Evolutionary conservation across 2,113 vertebrate genomes (phyloP).

Genomic region (Sialia sialis): DNA sequence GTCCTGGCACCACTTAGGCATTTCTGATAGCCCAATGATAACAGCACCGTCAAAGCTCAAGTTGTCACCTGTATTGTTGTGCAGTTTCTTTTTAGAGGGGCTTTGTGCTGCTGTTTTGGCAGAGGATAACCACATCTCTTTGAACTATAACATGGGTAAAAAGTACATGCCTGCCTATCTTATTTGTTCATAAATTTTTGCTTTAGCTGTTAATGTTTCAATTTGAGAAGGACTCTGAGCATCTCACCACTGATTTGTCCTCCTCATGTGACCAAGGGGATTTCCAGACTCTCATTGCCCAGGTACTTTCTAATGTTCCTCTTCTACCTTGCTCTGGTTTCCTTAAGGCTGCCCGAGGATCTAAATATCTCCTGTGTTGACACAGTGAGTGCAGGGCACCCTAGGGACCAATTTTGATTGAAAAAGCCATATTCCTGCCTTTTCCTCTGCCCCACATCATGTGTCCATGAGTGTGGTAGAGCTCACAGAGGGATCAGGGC

Average conservation of each 20-base stretch:
- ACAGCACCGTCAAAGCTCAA: neutral
- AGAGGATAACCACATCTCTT: neutral
- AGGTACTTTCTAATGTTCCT: neutral
- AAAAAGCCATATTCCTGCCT: neutral
- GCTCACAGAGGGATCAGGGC: neutral
- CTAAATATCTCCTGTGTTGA: neutral
- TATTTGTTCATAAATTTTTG: neutral
- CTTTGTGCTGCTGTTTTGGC: neutral
- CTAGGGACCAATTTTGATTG: neutral
- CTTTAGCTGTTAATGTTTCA: neutral
- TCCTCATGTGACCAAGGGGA: neutral
- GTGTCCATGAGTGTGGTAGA: neutral
- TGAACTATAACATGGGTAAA: neutral
- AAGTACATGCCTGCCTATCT: neutral
- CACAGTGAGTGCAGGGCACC: neutral
- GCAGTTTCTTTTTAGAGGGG: neutral
- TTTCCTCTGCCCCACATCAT: rapidly evolving
- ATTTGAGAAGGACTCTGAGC: neutral
- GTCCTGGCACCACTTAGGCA: neutral
- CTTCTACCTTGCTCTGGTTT: neutral
- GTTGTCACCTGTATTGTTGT: neutral
- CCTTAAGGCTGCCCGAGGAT: neutral
- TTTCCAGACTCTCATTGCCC: neutral
- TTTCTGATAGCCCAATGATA: neutral
- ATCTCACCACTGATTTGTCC: neutral